phyloP scores from a whole-genome alignment of 2,888 invertebrate genomes.

The Diarsia mendica region DNA sequence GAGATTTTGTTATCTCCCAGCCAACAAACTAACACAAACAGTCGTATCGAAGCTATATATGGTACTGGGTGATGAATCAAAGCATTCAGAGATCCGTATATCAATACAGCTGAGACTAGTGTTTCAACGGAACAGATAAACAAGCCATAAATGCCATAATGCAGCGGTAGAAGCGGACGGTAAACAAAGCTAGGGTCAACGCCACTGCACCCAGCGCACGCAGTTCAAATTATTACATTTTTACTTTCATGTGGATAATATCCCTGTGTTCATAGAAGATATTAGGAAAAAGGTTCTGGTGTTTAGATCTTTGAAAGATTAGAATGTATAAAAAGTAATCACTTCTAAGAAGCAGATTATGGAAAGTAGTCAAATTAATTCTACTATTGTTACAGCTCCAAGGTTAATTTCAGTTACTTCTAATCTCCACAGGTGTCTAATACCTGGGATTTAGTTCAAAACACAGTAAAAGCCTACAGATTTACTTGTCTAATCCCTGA shows the following conservation, averaged over 20 bases:
- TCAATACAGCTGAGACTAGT: conserved; percentile 73
- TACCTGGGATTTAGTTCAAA: conserved; percentile 30
- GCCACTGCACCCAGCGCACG: conserved; percentile 69
- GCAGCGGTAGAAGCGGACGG: conserved; percentile 75
- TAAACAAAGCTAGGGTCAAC: conserved; percentile 85
- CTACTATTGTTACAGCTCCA: background rate
- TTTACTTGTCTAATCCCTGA: conserved; percentile 32
- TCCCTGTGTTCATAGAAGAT: conserved; percentile 15
- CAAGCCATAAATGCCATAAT: conserved; percentile 65
- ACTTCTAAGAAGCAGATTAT: conserved; percentile 14
- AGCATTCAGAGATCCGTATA: conserved; percentile 65
- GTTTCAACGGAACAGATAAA: conserved; percentile 73
- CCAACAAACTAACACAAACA: conserved; percentile 50
- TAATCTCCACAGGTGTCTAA: conserved; percentile 16
- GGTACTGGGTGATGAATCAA: conserved; percentile 50
- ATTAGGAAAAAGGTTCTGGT: conserved; percentile 25
- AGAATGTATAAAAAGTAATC: background rate
- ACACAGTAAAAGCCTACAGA: conserved; percentile 45
- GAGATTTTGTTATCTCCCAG: conserved; percentile 43
- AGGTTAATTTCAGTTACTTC: conserved; percentile 22
- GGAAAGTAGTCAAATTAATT: background rate
- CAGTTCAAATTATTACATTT: conserved; percentile 56
- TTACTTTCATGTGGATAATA: conserved; percentile 39
- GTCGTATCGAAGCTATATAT: conserved; percentile 39
- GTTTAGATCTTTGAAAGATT: conserved; percentile 16